Base-by-base conservation (phyloP, 2,113 vertebrate genomes). In the Symphodus melops region DNA sequence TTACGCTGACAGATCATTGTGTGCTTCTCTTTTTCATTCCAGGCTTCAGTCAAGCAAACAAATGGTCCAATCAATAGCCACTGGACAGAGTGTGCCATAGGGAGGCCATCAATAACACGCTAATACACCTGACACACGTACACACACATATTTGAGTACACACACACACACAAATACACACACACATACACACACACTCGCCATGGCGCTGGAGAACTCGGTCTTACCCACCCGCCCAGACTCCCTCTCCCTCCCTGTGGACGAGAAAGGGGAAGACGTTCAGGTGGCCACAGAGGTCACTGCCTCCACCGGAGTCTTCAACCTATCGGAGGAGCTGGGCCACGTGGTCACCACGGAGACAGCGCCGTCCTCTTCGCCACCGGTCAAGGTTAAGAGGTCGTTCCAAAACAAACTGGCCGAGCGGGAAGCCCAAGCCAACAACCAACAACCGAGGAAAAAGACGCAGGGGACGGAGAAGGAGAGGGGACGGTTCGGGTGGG, bases 361-460 rank as follows among this genome's bases (percentile, higher is more conserved):
- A 3, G 63, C 68, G 2, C 77, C 72, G 0, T 77, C 90, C 21
- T 80, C 88, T 5, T 75, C 88, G 0, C 9, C 79, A 41, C 0
- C 62, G 2, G 41, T 28, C 42, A 93, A 88, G 63, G 91, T 93
- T 84, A 92, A 62, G n/a, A 78, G 89, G 82, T 91, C 94, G 2
- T 94, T 95, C 73, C 93, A 94, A 86, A 71, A 65, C 81, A 95
- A 95, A 81, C 83, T 95, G 81, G 93, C 93, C 0, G 94, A 94
- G 54, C 85, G 94, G 11, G 91, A 94, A 65, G 91, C 91, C 41
- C 86, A 82, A 3, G 93, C 89, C 74, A 92, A 91, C 36, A 92
- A 88, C 74, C 92, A 91, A 25, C 86, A 91, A 79, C 72, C 9
- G 44, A 67, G 86, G 36, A 93, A 93, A 89, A 94, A 94, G 72